These are phyloP conservation scores for Habrosyne pyritoides DNA, from an alignment of 2,888 invertebrate genomes.

Conservation along the genomic window DNA sequence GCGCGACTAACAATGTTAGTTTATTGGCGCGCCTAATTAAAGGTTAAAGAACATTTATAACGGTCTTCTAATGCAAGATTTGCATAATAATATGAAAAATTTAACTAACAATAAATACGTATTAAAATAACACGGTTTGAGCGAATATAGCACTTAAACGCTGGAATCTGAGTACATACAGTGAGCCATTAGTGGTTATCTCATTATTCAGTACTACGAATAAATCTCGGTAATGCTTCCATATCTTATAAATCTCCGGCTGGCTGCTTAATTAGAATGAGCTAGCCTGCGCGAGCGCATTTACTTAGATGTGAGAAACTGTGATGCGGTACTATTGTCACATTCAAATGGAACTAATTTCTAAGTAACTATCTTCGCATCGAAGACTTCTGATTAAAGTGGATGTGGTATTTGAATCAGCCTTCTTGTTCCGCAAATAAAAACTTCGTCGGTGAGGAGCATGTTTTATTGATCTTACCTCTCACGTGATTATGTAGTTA, in stretches of 20 bases:
- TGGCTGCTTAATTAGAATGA: constrained; percentile 78
- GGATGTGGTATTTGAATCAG: neutral
- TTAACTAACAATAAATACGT: neutral
- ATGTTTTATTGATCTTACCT: no score
- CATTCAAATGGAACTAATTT: constrained; percentile 12
- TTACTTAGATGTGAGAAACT: constrained; percentile 21
- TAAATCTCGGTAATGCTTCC: constrained; percentile 79
- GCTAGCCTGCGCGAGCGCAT: constrained; percentile 34
- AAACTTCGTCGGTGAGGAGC: no score
- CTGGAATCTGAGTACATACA: constrained; percentile 41
- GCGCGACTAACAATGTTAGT: no score
- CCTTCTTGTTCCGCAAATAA: no score
- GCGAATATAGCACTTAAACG: constrained; percentile 26
- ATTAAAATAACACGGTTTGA: neutral
- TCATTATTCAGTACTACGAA: constrained; percentile 74
- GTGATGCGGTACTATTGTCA: constrained; percentile 29
- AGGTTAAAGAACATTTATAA: no score
- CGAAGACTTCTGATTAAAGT: neutral
- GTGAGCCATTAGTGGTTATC: constrained; percentile 69
- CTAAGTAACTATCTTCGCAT: constrained; percentile 1
- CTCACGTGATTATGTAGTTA: no score
- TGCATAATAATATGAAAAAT: neutral
- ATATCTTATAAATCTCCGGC: constrained; percentile 79
- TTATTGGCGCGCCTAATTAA: no score
- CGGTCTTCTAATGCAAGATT: no score